Evolutionary conservation across 1,140 invertebrate genomes (phyloP).

Genomic region (Zaprionus taronus): DNA sequence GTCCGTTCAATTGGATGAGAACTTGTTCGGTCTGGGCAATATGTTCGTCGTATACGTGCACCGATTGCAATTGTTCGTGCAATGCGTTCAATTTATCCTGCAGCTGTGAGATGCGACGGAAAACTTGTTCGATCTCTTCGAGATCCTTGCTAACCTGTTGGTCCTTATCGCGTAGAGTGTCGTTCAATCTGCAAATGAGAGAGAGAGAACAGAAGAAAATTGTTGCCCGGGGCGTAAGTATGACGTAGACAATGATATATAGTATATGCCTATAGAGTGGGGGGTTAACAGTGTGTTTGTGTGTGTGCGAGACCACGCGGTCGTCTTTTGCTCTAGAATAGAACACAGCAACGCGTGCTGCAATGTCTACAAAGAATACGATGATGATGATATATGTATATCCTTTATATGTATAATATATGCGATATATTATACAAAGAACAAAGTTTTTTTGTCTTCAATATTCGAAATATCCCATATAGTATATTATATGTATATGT

Average conservation of each 20-base stretch:
- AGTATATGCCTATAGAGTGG: slow-evolving; percentile 25
- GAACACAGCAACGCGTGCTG: slow-evolving; percentile 48
- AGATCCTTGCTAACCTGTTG: slow-evolving; percentile 87
- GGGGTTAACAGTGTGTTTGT: slow-evolving; percentile 24
- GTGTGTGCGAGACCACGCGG: slow-evolving; percentile 69
- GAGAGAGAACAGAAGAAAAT: slow-evolving; percentile 11
- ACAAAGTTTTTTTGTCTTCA: slow-evolving; percentile 15
- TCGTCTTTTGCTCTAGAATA: slow-evolving; percentile 59
- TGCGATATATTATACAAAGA: slow-evolving; percentile 48
- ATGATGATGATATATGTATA: slow-evolving; percentile 16
- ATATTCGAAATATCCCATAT: slow-evolving; percentile 1
- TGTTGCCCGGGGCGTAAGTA: slow-evolving; percentile 75
- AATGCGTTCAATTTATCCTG: slow-evolving; percentile 87
- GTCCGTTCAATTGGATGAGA: slow-evolving; percentile 84
- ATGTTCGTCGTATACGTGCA: slow-evolving; percentile 91
- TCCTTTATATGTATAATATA: slow-evolving; percentile 28
- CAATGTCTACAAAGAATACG: slow-evolving; percentile 25
- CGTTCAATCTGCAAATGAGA: slow-evolving; percentile 84
- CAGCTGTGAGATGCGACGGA: slow-evolving; percentile 88
- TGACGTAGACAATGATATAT: slow-evolving; percentile 35
- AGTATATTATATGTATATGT: neutral
- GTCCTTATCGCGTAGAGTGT: slow-evolving; percentile 86
- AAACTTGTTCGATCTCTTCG: slow-evolving; percentile 86
- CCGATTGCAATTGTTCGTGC: slow-evolving; percentile 87
- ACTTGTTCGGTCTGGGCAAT: slow-evolving; percentile 86